Evolutionary conservation across 2,888 invertebrate genomes (phyloP).

Genomic region (Dendrolimus pini): DNA sequence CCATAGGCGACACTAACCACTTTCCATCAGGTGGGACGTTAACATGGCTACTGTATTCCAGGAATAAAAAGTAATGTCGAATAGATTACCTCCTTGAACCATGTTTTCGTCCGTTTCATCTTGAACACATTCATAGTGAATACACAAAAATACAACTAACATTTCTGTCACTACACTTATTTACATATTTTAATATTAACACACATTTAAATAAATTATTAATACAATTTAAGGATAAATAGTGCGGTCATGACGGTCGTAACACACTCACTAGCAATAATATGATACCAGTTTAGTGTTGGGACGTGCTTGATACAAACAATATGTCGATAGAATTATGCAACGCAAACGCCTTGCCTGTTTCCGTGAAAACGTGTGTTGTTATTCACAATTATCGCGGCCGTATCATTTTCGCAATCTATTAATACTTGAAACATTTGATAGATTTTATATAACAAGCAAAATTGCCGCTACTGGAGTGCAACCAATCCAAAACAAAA

Average conservation of each 20-base stretch:
- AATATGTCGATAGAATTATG: neutral
- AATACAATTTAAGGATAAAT: slow-evolving; percentile 16
- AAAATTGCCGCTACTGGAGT: no score
- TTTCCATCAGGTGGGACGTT: no score
- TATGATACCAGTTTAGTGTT: slow-evolving; percentile 20
- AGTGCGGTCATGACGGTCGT: slow-evolving; percentile 20
- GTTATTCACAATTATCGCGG: no score
- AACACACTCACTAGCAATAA: slow-evolving; percentile 26
- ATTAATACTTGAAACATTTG: no score
- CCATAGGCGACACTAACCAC: no score
- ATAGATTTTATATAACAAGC: no score
- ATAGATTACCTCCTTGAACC: slow-evolving; percentile 51
- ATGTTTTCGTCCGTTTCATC: slow-evolving; percentile 52
- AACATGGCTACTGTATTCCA: no score
- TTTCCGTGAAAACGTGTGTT: no score
- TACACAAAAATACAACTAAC: neutral
- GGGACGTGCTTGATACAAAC: slow-evolving; percentile 1
- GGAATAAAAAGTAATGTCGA: no score
- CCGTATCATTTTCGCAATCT: no score
- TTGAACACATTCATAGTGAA: slow-evolving; percentile 35
- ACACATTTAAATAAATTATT: slow-evolving; percentile 1
- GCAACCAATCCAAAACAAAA: no score
- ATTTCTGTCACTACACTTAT: neutral
- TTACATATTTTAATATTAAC: neutral
- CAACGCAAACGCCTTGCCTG: neutral